These are phyloP conservation scores for Muntiacus reevesi DNA, from an alignment of 2,113 vertebrate species.

Conservation along the genomic window DNA sequence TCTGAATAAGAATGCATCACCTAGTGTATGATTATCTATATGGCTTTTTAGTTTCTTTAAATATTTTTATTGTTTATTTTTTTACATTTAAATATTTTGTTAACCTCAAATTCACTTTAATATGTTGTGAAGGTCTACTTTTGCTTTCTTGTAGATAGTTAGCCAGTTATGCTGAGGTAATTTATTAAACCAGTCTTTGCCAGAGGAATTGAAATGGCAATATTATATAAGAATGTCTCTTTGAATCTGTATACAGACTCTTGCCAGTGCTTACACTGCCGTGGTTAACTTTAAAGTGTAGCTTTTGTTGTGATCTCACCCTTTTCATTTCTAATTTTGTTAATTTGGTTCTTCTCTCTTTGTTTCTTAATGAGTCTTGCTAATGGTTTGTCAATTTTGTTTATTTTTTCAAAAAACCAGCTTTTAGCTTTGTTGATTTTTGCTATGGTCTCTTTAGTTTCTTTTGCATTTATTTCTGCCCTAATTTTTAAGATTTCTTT, in stretches of 20 bases:
- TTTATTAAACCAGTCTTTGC: not conserved
- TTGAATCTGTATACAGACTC: not conserved
- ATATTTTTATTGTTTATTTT: not conserved
- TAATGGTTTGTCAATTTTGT: too few relatives aligned
- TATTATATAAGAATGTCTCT: not conserved
- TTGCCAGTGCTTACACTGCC: not conserved
- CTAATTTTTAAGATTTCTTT: too few relatives aligned
- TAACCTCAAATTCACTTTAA: not conserved
- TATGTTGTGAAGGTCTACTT: not conserved
- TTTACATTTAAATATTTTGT: not conserved
- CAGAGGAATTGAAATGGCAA: not conserved
- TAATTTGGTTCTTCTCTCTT: too few relatives aligned
- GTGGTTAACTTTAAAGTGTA: not conserved
- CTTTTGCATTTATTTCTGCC: too few relatives aligned
- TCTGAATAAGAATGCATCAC: not conserved
- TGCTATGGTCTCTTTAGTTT: too few relatives aligned
- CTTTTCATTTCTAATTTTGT: too few relatives aligned
- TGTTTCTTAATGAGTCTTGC: too few relatives aligned
- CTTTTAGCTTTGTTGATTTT: too few relatives aligned
- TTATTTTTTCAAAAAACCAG: too few relatives aligned
- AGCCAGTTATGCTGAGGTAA: not conserved
- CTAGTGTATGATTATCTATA: not conserved
- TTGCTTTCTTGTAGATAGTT: not conserved
- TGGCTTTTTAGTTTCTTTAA: not conserved
- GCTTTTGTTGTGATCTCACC: too few relatives aligned